Conservation (phyloP, 2,888 invertebrate species). For the Micropterix aruncella region DNA sequence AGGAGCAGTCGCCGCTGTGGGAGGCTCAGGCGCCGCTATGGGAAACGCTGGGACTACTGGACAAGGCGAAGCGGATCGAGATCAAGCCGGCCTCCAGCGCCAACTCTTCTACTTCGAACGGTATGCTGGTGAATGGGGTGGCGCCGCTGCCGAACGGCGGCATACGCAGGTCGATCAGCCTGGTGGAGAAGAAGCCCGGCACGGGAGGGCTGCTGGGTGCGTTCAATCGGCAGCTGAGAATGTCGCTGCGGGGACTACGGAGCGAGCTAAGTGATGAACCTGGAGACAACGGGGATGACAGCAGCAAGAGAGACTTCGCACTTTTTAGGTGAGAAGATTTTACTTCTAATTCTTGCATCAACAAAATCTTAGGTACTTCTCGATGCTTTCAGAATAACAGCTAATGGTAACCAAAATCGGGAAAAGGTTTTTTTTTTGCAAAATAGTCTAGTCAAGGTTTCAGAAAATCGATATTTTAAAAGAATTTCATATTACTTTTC, state of each 20-base stretch:
- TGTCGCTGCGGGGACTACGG: conserved; percentile 35
- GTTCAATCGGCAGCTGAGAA: conserved; percentile 35
- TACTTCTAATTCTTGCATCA: too few species aligned
- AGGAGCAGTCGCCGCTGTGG: not conserved
- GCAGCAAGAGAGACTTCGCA: not conserved
- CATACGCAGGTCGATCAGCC: conserved; percentile 30
- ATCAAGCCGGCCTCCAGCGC: not conserved
- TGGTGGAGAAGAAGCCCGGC: conserved; percentile 34
- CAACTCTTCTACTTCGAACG: not conserved
- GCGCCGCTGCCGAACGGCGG: not conserved
- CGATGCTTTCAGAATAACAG: too few species aligned
- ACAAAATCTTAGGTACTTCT: too few species aligned
- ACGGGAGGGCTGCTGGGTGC: conserved; percentile 37
- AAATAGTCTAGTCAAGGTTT: too few species aligned
- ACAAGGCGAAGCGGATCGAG: not conserved
- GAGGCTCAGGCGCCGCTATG: too few species aligned
- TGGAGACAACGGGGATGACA: not conserved
- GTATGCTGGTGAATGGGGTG: not conserved
- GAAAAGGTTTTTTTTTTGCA: too few species aligned
- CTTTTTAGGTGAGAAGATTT: not conserved
- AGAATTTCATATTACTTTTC: too few species aligned
- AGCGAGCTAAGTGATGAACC: conserved; percentile 21
- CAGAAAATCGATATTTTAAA: too few species aligned
- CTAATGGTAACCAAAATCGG: too few species aligned
- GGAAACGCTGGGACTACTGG: not conserved